A percentile compares a stretch with the other conserved stretches of the same genome.
phyloP scores from a whole-genome alignment of 2,113 vertebrate species.

The Lepisosteus oculatus region DNA sequence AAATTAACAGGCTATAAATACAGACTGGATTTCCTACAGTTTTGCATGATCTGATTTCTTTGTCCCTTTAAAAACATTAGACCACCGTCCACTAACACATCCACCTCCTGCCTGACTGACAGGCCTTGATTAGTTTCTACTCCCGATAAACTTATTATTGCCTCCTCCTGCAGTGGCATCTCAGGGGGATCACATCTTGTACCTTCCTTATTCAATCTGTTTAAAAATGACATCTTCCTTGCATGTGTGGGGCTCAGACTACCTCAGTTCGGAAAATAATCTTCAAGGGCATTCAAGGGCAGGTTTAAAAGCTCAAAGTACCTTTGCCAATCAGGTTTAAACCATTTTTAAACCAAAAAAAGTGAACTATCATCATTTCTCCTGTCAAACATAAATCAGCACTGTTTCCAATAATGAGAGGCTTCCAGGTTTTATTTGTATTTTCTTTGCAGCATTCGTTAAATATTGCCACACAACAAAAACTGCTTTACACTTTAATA shows the following conservation, averaged over 20 bases:
- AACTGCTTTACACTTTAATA: too few species aligned
- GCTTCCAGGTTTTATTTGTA: too few species aligned
- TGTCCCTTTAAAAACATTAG: conserved; percentile 50
- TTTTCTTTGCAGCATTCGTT: too few species aligned
- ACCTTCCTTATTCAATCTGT: conserved; percentile 54
- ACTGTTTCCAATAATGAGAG: too few species aligned
- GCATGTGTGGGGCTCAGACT: conserved; percentile 23
- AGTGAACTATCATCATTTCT: too few species aligned
- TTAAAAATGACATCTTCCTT: conserved; percentile 45
- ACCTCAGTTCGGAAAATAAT: too few species aligned
- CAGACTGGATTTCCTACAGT: neutral
- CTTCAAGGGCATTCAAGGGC: too few species aligned
- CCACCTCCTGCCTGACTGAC: conserved; percentile 59
- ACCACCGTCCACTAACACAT: conserved; percentile 58
- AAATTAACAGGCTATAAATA: conserved; percentile 35
- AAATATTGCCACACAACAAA: too few species aligned
- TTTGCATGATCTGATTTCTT: conserved; percentile 20
- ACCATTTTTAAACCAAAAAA: too few species aligned
- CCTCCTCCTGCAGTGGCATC: conserved; percentile 49
- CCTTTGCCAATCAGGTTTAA: too few species aligned
- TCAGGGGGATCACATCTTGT: conserved; percentile 52
- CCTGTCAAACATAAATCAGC: too few species aligned
- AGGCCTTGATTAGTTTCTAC: conserved; percentile 64
- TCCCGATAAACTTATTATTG: conserved; percentile 61
- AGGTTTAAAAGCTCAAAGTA: too few species aligned